Evolutionary conservation across 2,888 invertebrate genomes (phyloP).

Genomic region (Pandemis cinnamomeana): DNA sequence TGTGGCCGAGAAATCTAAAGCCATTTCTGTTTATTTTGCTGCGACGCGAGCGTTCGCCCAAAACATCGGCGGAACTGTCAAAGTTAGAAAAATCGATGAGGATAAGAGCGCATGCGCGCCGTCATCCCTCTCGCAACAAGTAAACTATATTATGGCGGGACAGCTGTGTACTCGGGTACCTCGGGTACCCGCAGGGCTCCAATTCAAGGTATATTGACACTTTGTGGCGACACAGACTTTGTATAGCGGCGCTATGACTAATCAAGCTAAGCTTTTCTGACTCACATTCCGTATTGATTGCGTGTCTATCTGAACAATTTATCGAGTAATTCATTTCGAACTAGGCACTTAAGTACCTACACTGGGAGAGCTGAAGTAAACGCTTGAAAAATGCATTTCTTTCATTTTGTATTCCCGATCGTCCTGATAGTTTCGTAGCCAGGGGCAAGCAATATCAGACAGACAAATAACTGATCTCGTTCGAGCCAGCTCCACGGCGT

Average conservation of each 20-base stretch:
- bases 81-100: conserved; percentile 81
- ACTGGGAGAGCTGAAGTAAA: conserved; percentile 1
- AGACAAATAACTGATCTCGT: conserved; percentile 32
- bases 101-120: conserved; percentile 74
- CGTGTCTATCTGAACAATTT: conserved; percentile 3
- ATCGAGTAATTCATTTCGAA: conserved; percentile 3
- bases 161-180: conserved; percentile 30
- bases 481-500: conserved; percentile 20
- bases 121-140: conserved; percentile 67
- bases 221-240: conserved; percentile 23
- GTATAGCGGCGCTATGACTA: conserved; percentile 21
- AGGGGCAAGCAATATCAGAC: conserved; percentile 18
- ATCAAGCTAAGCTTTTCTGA: conserved; percentile 15
- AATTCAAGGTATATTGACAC: conserved; percentile 36
- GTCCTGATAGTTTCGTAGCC: conserved; percentile 10
- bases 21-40: conserved; percentile 87
- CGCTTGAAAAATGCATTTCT: conserved; percentile 3
- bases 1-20: conserved; percentile 93
- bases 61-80: conserved; percentile 81
- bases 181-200: conserved; percentile 14
- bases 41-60: conserved; percentile 69
- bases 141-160: conserved; percentile 48
- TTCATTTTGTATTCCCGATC: not conserved
- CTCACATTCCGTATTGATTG: conserved; percentile 11
- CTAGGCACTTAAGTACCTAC: not conserved